Evolutionary conservation across 2,888 invertebrate genomes (phyloP), one percentile per base, ranked within the genome.

Genomic region (Spialia ferax): DNA sequence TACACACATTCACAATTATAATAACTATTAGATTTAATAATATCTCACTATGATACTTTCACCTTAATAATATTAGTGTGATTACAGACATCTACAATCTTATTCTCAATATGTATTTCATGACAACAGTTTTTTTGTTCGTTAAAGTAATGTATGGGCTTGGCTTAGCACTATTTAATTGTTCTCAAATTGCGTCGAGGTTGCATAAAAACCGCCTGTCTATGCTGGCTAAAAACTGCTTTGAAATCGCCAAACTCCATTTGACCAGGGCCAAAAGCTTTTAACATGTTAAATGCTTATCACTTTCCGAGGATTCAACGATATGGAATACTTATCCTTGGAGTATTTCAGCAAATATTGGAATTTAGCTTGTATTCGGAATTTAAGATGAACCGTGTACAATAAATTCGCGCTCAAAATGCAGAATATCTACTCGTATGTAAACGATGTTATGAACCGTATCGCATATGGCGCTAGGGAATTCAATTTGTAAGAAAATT

Each of bases 301-400:
- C 15, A 18, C 15, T 45, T 45, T 45, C 42, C 42, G 42, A 18
- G 42, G 18, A 18, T 18, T 7, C 18, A 18, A 18, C 42, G 18
- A 18, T 45, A 45, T 45, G 42, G 13, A 45, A 45, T 45, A 45
- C n/a, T n/a, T n/a, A n/a, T 45, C 42, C 42, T 45, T 18, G 42
- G 42, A 18, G 18, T 45, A 18, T 45, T 45, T 45, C 0, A 45
- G 18, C 7, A 18, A 18, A 18, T 45, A 45, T 45, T 45, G 42
- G 42, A 45, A 18, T 15, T 15, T 42, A 42, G n/a, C 13, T n/a
- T 42, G 42, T 42, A 35, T 42, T 15, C 6, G 42, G 7, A 42
- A 42, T 42, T n/a, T 15, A 42, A 42, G 42, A 11, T 35, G 35
- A 35, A 35, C 13, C 35, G 13, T 2, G 29, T 29, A 29, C 29